Percentiles rank a stretch among this genome's conserved stretches.
Conservation (phyloP, 2,888 invertebrate species). For the Tipula confusa region DNA sequence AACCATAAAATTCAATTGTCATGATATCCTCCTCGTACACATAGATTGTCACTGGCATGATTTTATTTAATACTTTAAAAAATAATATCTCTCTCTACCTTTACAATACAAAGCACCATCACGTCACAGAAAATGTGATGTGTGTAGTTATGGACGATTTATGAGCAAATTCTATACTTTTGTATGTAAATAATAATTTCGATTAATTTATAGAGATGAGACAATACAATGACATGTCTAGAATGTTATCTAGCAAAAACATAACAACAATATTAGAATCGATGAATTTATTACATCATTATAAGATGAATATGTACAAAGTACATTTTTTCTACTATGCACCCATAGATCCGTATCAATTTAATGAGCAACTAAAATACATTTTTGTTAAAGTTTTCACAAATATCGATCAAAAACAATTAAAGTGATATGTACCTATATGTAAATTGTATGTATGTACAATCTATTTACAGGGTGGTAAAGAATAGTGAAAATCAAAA, state of each 20-base stretch:
- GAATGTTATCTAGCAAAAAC: not conserved
- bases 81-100: not conserved
- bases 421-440: not conserved
- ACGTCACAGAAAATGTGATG: not conserved
- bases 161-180: not conserved
- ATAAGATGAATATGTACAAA: not conserved
- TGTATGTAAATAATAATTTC: conserved; percentile 13
- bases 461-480: not conserved
- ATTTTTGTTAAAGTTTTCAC: not conserved
- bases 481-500: too few relatives aligned
- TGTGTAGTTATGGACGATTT: not conserved
- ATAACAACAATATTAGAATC: not conserved
- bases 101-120: not conserved
- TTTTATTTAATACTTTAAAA: not conserved
- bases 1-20: not conserved
- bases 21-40: not conserved
- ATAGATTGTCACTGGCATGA: not conserved
- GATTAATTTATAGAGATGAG: not conserved
- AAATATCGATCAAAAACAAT: not conserved
- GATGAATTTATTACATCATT: not conserved
- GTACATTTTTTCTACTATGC: not conserved
- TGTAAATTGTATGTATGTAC: not conserved
- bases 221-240: not conserved
- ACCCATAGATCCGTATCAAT: not conserved
- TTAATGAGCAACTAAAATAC: not conserved